Evolutionary conservation across 2,113 vertebrate species (phyloP), one percentile per base, ranked within the genome.

Genomic region (Crocuta crocuta): DNA sequence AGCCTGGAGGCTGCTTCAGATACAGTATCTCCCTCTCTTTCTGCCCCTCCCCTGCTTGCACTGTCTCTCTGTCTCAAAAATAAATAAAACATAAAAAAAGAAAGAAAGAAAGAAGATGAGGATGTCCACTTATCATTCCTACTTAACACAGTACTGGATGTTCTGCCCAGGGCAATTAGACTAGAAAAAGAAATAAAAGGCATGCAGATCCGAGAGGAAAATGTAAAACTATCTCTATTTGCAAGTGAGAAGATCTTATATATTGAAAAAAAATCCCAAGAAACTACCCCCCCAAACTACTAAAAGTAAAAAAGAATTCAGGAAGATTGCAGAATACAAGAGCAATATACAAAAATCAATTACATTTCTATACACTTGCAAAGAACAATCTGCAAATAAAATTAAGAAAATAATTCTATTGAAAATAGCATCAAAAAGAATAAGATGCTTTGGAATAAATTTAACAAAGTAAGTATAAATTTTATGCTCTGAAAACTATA

Each of bases 401-500:
- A 92, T 89, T 83, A 89, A 84, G 68, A 68, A 55, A 73, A 87
- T 4, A 65, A 87, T 88, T 84, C 19, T n/a, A 96, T 71, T 66
- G 86, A 35, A 71, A 71, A 85, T 13, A 82, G 68, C 28, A 96
- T 65, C 24, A 68, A 63, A 43, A 53, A 83, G 10, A 90, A 80
- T 50, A 80, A 96, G 66, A 76, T 92, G 71, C 23, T 82, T 43
- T 7, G 33, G 12, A 89, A 92, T 63, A 81, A 83, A 83, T 82
- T 61, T 78, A 88, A 83, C 48, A 88, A 66, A 87, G 53, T 55
- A 55, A 79, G 58, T 82, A 13, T 9, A 78, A 68, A 83, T 71
- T 48, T 88, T 83, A 61, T 35, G 61, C 78, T 74, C 24, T 83
- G 5, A 88, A 92, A 95, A 61, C 76, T 78, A 50, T 19, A 89